Percentiles rank a stretch among this genome's conserved stretches.
These are phyloP conservation scores for Pemphredon lugubris DNA, from an alignment of 2,888 invertebrate genomes.

Conservation along the genomic window DNA sequence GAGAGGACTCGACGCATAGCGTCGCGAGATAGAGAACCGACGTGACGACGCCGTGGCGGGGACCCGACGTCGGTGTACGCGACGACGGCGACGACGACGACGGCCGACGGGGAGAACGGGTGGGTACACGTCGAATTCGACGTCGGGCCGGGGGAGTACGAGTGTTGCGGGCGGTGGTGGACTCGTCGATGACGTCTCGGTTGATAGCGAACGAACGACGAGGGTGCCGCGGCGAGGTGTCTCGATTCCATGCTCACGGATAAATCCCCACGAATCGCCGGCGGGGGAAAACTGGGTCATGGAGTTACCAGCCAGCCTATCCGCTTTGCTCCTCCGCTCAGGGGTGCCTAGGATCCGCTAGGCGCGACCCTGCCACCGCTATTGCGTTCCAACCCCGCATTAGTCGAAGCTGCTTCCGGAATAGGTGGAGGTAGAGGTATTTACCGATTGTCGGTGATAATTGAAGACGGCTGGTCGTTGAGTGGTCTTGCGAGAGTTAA, in stretches of 20 bases:
- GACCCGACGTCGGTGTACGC: neutral
- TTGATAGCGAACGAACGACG: slow-evolving; percentile 9
- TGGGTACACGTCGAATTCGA: too few relatives aligned
- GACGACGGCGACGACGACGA: slow-evolving; percentile 6
- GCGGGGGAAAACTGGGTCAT: slow-evolving; percentile 59
- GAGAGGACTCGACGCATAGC: slow-evolving; percentile 69
- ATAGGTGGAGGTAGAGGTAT: too few relatives aligned
- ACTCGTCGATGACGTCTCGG: slow-evolving; percentile 32
- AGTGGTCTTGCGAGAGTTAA: too few relatives aligned
- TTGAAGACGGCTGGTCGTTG: too few relatives aligned
- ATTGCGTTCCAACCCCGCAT: neutral
- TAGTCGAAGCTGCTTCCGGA: too few relatives aligned
- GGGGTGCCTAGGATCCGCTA: slow-evolving; percentile 29
- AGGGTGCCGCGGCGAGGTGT: slow-evolving; percentile 26
- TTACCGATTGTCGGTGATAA: too few relatives aligned
- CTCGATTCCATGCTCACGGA: slow-evolving; percentile 40
- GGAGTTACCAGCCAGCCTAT: slow-evolving; percentile 40
- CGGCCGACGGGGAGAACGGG: slow-evolving; percentile 20
- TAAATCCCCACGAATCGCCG: slow-evolving; percentile 32
- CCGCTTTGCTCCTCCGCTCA: slow-evolving; percentile 4
- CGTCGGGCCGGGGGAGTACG: too few relatives aligned
- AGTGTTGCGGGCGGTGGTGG: neutral
- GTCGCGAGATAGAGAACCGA: slow-evolving; percentile 28
- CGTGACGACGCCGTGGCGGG: too few relatives aligned
- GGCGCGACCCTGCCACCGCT: slow-evolving; percentile 6